A percentile compares a stretch with the other conserved stretches of the same genome.
Evolutionary conservation across 2,797 vertebrate species (phyloP).

Genomic region (Tragelaphus oryx): DNA sequence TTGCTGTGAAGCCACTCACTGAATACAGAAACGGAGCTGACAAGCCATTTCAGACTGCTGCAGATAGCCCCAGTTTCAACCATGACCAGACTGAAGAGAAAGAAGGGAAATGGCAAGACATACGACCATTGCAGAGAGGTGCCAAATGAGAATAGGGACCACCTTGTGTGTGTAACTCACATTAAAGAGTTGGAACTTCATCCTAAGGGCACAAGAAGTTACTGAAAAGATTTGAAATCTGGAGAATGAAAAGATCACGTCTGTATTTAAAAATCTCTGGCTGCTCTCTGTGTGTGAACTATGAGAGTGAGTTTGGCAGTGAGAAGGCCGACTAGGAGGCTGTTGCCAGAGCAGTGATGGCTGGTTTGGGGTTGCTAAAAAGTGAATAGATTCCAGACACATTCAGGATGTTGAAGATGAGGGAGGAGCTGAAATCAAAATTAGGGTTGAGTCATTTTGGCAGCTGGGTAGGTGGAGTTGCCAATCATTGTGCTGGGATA

Average conservation of each 20-base stretch:
- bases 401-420: background rate
- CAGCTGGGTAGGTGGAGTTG: background rate
- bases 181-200: background rate
- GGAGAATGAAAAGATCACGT: slow-evolving; percentile 20
- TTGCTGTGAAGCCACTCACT: background rate
- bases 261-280: slow-evolving; percentile 37
- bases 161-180: background rate
- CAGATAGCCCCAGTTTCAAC: background rate
- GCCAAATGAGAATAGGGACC: background rate
- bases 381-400: background rate
- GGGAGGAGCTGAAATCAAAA: slow-evolving; percentile 2
- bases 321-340: background rate
- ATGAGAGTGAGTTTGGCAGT: background rate
- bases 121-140: background rate
- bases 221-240: slow-evolving; percentile 9
- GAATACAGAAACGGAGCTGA: slow-evolving; percentile 36
- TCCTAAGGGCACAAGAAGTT: slow-evolving; percentile 11
- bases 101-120: slow-evolving; percentile 9
- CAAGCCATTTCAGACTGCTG: background rate
- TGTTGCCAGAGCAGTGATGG: slow-evolving; percentile 4
- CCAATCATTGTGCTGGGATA: background rate
- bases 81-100: background rate
- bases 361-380: slow-evolving; percentile 26
- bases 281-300: background rate
- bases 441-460: slow-evolving; percentile 17